These are phyloP conservation scores for Siniperca scherzeri DNA, from an alignment of 2,797 vertebrate genomes.

Conservation along the genomic window DNA sequence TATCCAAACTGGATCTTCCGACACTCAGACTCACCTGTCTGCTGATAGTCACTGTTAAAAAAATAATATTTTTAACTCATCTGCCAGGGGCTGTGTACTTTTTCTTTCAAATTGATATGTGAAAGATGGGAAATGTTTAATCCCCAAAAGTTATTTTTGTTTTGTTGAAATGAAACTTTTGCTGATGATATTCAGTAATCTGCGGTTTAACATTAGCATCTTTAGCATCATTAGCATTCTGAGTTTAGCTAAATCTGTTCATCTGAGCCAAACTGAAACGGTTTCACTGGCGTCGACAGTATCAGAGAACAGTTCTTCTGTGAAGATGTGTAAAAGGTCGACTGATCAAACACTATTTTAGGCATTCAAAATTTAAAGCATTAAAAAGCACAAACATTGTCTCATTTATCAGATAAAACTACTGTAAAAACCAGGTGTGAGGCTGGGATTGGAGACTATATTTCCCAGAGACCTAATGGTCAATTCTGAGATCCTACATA, in stretches of 20 bases:
- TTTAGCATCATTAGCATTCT: background rate
- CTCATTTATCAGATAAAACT: background rate
- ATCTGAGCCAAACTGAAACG: background rate
- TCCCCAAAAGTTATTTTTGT: background rate
- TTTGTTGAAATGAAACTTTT: background rate
- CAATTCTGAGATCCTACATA: background rate
- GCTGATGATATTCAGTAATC: background rate
- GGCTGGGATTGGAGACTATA: too few relatives aligned
- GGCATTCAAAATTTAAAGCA: background rate
- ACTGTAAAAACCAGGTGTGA: background rate
- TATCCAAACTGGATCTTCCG: background rate
- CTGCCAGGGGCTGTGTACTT: background rate
- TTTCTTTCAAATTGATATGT: background rate
- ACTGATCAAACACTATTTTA: background rate
- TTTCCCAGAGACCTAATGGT: background rate
- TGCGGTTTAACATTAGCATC: background rate
- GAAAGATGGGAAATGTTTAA: background rate
- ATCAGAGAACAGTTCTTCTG: constrained; percentile 38
- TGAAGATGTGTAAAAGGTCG: constrained; percentile 24
- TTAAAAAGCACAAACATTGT: background rate
- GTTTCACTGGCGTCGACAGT: background rate
- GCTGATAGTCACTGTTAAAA: background rate
- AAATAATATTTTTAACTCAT: background rate
- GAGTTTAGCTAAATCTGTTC: background rate
- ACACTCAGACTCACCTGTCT: background rate